Evolutionary conservation across 2,113 vertebrate genomes (phyloP).

Genomic region (Rattus rattus): DNA sequence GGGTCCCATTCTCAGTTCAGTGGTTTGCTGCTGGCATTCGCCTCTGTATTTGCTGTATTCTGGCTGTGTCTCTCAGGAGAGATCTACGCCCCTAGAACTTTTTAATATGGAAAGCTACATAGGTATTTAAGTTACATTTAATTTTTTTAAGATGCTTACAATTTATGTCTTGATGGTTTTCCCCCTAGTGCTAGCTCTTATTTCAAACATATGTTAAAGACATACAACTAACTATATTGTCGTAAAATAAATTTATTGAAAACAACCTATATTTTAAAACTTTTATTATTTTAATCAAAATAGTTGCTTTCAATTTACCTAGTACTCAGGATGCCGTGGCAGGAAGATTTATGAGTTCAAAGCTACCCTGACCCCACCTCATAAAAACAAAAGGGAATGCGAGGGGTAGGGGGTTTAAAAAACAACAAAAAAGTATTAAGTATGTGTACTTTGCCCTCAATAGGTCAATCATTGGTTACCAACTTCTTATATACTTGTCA

Average conservation of each 20-base stretch:
- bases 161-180: background rate
- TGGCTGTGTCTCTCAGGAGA: too few species aligned
- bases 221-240: background rate
- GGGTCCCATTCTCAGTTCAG: too few species aligned
- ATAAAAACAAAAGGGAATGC: background rate
- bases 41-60: too few species aligned
- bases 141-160: background rate
- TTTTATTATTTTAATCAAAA: background rate
- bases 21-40: too few species aligned
- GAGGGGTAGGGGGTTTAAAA: background rate
- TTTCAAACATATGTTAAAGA: background rate
- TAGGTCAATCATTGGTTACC: background rate
- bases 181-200: background rate
- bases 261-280: background rate
- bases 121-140: conserved; percentile 51
- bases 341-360: background rate
- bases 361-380: background rate
- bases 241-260: conserved; percentile 15
- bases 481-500: background rate
- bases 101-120: conserved; percentile 13
- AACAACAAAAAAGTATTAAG: conserved; percentile 5
- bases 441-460: background rate
- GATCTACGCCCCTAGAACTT: background rate
- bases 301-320: background rate
- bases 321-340: background rate